Evolutionary conservation across 2,888 invertebrate genomes (phyloP).

Genomic region (Bellardia bayeri): DNA sequence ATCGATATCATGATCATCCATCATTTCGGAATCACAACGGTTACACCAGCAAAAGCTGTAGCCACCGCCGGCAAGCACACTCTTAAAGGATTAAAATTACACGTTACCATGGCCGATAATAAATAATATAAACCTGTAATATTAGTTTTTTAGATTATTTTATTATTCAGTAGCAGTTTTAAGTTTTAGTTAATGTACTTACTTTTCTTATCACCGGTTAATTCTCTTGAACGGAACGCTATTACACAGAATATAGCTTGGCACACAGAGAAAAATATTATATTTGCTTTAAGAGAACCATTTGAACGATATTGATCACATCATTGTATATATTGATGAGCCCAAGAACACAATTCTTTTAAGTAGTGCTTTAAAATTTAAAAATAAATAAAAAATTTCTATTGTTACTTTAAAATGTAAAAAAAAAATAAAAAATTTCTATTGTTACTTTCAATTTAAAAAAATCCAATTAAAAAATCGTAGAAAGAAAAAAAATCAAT

Average conservation of each 20-base stretch:
- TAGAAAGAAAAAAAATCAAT: too few species aligned
- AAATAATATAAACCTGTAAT: constrained; percentile 89
- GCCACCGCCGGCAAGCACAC: constrained; percentile 91
- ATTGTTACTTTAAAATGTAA: too few species aligned
- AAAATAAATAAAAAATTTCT: constrained; percentile 69
- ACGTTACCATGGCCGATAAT: constrained; percentile 94
- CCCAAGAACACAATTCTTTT: constrained; percentile 91
- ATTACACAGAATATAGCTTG: constrained; percentile 97
- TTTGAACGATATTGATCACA: constrained; percentile 81
- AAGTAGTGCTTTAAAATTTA: constrained; percentile 88
- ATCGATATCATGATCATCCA: constrained; percentile 80
- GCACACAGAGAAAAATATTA: constrained; percentile 95
- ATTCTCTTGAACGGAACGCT: constrained; percentile 93
- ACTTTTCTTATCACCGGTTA: constrained; percentile 92
- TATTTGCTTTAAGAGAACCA: constrained; percentile 89
- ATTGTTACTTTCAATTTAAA: too few species aligned
- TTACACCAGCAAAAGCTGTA: constrained; percentile 92
- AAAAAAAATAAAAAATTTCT: too few species aligned
- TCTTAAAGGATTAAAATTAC: constrained; percentile 93
- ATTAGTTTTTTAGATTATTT: constrained; percentile 60
- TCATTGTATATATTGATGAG: constrained; percentile 90
- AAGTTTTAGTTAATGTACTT: constrained; percentile 81
- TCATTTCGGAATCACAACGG: constrained; percentile 84
- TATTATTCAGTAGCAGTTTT: not conserved
- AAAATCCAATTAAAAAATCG: too few species aligned